phyloP scores from a whole-genome alignment of 2,797 vertebrate species.

The Coccyzus lansbergi region DNA sequence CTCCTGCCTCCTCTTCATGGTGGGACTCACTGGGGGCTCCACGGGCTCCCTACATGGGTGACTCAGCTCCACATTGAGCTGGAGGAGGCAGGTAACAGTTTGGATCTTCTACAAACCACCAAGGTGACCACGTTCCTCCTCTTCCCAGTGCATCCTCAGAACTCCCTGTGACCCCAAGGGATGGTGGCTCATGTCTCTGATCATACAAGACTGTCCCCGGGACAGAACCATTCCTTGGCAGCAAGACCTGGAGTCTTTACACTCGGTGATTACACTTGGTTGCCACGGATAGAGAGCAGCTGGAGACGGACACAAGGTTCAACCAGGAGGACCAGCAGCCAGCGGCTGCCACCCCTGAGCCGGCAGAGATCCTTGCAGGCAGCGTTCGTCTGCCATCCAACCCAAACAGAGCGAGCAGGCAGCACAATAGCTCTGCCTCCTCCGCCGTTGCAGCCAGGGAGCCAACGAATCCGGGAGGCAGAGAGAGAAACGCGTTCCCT shows the following conservation, averaged over 20 bases:
- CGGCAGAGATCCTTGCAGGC: background rate
- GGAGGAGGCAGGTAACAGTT: background rate
- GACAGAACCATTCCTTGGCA: rapidly evolving
- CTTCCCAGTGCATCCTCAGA: background rate
- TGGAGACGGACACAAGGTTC: background rate
- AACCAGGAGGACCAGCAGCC: background rate
- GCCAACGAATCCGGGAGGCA: slow-evolving; percentile 31
- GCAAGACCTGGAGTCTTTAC: rapidly evolving
- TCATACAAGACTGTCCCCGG: background rate
- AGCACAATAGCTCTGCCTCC: slow-evolving; percentile 24
- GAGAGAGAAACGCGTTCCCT: background rate
- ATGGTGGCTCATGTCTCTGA: rapidly evolving
- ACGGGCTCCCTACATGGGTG: background rate
- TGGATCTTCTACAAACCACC: background rate
- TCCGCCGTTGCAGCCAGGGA: background rate
- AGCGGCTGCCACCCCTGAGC: background rate
- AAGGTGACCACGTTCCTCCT: background rate
- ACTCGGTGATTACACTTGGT: rapidly evolving
- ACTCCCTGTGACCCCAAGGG: background rate
- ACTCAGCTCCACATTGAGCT: background rate
- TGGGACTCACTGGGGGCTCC: background rate
- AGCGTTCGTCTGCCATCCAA: rapidly evolving
- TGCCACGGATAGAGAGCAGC: background rate
- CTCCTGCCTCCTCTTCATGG: background rate
- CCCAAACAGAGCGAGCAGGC: background rate